phyloP scores from a whole-genome alignment of 2,113 vertebrate species.

The Glareola pratincola region DNA sequence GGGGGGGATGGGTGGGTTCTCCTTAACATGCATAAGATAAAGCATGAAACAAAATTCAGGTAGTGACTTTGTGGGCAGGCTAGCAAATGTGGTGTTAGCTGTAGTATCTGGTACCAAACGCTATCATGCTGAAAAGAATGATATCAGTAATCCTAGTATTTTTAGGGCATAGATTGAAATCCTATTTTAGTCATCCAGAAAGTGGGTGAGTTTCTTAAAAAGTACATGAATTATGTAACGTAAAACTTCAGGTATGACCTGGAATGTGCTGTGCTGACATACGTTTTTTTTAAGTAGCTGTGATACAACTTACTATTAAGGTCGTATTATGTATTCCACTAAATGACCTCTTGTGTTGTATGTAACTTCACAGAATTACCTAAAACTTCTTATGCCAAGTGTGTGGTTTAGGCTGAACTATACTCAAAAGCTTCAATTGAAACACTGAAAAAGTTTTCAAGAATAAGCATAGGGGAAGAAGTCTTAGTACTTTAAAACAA shows the following conservation, averaged over 20 bases:
- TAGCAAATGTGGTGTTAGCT: background rate
- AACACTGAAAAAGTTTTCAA: background rate
- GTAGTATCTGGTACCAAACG: background rate
- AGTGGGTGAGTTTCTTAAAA: background rate
- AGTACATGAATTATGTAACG: background rate
- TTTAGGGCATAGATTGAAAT: background rate
- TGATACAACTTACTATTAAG: background rate
- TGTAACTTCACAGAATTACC: background rate
- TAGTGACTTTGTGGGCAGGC: background rate
- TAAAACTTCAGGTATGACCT: background rate
- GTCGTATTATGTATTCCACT: background rate
- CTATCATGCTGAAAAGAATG: background rate
- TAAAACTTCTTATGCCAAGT: background rate
- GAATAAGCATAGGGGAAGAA: background rate
- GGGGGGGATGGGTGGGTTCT: fast-evolving
- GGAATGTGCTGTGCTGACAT: background rate
- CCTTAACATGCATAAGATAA: background rate
- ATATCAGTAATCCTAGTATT: background rate
- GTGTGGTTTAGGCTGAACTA: background rate
- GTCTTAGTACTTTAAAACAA: background rate
- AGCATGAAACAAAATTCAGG: background rate
- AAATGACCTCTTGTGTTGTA: background rate
- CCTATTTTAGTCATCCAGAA: background rate
- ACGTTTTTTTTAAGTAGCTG: background rate
- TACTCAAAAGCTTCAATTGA: background rate